Conservation (phyloP, 2,888 invertebrate genomes). For the Lathronympha strigana region DNA sequence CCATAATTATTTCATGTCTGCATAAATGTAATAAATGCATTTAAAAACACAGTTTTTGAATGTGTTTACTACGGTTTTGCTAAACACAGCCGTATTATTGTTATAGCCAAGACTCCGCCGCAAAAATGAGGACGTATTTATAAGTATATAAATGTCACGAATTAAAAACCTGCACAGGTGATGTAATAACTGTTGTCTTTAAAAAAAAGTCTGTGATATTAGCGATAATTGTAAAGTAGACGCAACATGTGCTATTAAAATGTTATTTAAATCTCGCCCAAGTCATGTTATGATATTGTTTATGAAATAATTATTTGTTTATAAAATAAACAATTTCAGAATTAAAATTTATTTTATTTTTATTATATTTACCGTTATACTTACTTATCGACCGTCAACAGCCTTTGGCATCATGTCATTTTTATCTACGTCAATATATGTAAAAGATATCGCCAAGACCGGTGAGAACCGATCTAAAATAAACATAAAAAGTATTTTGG, state of each 20-base stretch:
- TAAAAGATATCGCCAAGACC: slow-evolving; percentile 13
- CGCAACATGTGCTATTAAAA: slow-evolving; percentile 57
- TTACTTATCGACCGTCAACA: background rate
- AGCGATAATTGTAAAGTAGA: slow-evolving; percentile 58
- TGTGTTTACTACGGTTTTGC: background rate
- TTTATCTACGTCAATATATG: slow-evolving; percentile 19
- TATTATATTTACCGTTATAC: slow-evolving; percentile 1
- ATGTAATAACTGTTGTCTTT: slow-evolving; percentile 49
- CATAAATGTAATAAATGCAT: background rate
- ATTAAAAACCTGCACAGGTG: slow-evolving; percentile 39
- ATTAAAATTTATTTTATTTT: slow-evolving; percentile 46
- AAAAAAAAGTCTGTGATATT: slow-evolving; percentile 75
- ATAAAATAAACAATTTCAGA: slow-evolving; percentile 75
- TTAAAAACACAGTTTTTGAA: background rate
- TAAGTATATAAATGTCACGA: slow-evolving; percentile 20
- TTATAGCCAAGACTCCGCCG: background rate
- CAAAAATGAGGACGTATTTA: background rate
- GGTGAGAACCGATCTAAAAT: slow-evolving; percentile 30
- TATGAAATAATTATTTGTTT: slow-evolving; percentile 70
- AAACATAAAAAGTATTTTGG: slow-evolving; percentile 13
- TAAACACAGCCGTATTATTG: background rate
- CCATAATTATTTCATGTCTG: too few species aligned
- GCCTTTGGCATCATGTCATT: slow-evolving; percentile 4
- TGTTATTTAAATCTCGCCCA: slow-evolving; percentile 63
- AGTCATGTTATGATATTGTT: slow-evolving; percentile 72